A percentile compares a stretch with the other conserved stretches of the same genome.
Evolutionary conservation across 2,113 vertebrate genomes (phyloP).

Genomic region (Ophthalmolycus amberensis): DNA sequence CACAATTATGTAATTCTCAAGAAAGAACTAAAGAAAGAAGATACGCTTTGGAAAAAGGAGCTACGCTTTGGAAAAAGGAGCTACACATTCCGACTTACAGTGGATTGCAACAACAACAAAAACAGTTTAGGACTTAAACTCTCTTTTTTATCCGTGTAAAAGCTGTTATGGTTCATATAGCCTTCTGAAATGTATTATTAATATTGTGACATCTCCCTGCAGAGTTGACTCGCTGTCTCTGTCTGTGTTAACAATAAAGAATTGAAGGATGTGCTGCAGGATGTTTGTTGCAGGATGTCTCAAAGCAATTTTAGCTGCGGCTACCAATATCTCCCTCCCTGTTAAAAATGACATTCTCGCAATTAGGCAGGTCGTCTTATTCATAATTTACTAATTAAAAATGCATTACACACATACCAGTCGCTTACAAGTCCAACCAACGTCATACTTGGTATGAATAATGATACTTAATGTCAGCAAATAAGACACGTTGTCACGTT

Average conservation of each 20-base stretch:
- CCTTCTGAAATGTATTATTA: neutral
- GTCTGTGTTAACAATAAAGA: neutral
- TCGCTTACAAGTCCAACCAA: neutral
- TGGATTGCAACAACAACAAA: too few species aligned
- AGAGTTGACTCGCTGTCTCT: neutral
- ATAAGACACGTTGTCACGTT: neutral
- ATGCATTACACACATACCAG: neutral
- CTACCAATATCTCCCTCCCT: neutral
- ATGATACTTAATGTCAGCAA: constrained; percentile 4
- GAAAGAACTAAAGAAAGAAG: neutral
- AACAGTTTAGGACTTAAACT: neutral
- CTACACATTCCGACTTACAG: neutral
- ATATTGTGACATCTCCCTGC: neutral
- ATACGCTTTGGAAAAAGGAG: neutral
- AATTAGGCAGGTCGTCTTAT: neutral
- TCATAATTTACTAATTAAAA: constrained; percentile 11
- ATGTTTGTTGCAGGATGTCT: constrained; percentile 1
- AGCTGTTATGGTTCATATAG: neutral
- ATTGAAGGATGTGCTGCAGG: neutral
- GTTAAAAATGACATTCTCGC: neutral
- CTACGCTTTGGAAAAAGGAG: neutral
- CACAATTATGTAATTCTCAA: too few species aligned
- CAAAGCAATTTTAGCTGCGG: constrained; percentile 23
- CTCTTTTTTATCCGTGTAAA: neutral
- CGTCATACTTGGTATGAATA: neutral